Evolutionary conservation across 2,113 vertebrate genomes (phyloP), one percentile per base, ranked within the genome.

Genomic region (Psittacula cyanocephala): DNA sequence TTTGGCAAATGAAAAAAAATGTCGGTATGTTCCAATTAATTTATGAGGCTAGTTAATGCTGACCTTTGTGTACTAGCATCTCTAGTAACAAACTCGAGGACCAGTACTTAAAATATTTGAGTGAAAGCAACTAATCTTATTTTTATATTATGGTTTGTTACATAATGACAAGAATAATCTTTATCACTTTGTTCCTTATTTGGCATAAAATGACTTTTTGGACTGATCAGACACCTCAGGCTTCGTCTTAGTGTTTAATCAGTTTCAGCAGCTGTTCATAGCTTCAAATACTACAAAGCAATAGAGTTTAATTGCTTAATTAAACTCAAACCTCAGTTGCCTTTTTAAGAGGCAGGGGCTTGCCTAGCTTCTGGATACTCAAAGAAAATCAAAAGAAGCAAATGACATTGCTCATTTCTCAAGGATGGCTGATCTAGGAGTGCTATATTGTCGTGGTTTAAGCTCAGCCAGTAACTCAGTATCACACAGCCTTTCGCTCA

Each of bases 281-380:
- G 76, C 86, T 94, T 96, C 92, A 95, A 86, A 95, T 86, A 93
- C 72, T 81, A 81, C 82, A 90, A 91, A 95, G 80, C 50, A 91
- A 70, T 89, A 74, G 80, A 82, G 35, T 86, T 89, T 96, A 95
- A 88, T 96, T 94, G 52, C 90, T 92, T 94, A 94, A 96, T 95
- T 97, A 93, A 97, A 94, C 79, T 86, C 76, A 97, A 94, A 90
- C 72, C 63, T 88, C 82, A 37, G 55, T 74, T 86, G 80, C 68
- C 88, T 90, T 95, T 94, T 91, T 76, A 93, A 49, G 11, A 93
- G 59, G 41, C 71, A 53, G 19, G 28, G 41, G 23, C 22, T 13
- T 75, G 63, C 37, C 19, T 78, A 55, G 37, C 13, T 86, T 96
- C 88, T 69, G 33, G 17, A 33, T 84, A 31, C 31, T 81, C 77